Conservation (phyloP, 2,797 vertebrate genomes). For the Aratinga solstitialis region DNA sequence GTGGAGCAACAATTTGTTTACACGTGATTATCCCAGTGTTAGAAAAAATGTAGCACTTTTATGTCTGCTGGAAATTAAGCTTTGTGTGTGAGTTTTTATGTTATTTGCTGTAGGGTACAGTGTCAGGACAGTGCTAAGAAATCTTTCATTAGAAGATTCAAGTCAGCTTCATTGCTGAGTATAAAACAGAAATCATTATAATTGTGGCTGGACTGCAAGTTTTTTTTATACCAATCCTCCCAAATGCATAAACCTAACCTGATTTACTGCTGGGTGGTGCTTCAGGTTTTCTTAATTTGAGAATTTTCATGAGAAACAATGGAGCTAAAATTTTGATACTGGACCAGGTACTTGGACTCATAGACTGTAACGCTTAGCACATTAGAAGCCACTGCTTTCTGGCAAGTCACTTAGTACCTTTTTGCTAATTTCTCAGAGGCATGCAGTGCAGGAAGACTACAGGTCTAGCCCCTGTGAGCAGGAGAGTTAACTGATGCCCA, state of each 20-base stretch:
- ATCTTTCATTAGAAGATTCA: background rate
- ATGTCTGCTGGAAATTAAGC: background rate
- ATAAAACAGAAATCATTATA: background rate
- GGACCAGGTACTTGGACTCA: background rate
- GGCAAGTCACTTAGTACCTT: background rate
- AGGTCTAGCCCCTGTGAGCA: background rate
- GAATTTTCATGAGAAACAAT: background rate
- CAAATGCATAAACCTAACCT: background rate
- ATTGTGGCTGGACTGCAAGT: background rate
- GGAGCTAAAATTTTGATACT: background rate
- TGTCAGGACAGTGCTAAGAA: background rate
- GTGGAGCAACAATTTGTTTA: background rate
- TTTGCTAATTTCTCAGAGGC: background rate
- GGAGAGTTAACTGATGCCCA: background rate
- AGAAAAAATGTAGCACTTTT: background rate
- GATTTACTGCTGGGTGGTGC: background rate
- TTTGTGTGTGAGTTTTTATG: fast-evolving
- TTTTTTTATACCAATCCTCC: background rate
- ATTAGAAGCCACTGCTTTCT: background rate
- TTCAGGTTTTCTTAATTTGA: background rate
- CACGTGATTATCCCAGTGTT: background rate
- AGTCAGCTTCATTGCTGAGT: background rate
- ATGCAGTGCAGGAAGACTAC: background rate
- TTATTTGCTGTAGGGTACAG: background rate
- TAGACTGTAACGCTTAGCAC: background rate